Conservation (phyloP, 1,140 invertebrate genomes). For the Pissodes strobi region DNA sequence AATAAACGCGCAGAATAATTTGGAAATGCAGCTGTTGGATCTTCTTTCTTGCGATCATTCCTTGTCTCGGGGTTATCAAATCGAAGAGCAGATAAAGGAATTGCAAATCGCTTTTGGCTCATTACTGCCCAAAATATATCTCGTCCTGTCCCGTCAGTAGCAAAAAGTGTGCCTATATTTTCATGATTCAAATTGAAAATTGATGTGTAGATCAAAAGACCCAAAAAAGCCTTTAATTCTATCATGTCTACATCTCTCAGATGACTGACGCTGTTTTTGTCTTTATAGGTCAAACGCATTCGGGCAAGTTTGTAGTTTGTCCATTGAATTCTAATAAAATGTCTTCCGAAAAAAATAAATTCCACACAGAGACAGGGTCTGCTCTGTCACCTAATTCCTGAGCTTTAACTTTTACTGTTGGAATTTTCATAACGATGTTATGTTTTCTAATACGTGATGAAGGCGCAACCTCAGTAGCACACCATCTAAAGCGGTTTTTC, state of each 20-base stretch:
- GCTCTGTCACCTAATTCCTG: too few relatives aligned
- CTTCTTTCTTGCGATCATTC: too few relatives aligned
- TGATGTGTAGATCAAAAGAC: conserved; percentile 14
- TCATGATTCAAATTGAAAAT: conserved; percentile 22
- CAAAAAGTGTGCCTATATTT: too few relatives aligned
- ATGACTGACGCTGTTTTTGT: too few relatives aligned
- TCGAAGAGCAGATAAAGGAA: not conserved
- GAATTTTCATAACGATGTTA: not conserved
- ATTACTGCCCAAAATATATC: conserved; percentile 31
- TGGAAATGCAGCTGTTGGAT: too few relatives aligned
- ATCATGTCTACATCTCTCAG: not conserved
- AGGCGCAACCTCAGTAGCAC: not conserved
- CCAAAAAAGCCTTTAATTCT: conserved; percentile 25
- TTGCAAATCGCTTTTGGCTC: conserved; percentile 4
- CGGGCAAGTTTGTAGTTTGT: too few relatives aligned
- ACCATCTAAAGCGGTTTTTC: not conserved
- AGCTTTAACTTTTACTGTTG: too few relatives aligned
- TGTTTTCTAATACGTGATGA: not conserved
- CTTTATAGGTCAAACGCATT: too few relatives aligned
- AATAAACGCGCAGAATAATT: not conserved
- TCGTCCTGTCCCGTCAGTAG: conserved; percentile 31
- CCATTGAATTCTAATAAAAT: too few relatives aligned
- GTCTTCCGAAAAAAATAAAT: too few relatives aligned
- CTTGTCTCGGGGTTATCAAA: conserved; percentile 13
- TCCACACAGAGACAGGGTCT: too few relatives aligned